Conservation (phyloP, 2,888 invertebrate genomes). For the Drosophila kuntzei region DNA sequence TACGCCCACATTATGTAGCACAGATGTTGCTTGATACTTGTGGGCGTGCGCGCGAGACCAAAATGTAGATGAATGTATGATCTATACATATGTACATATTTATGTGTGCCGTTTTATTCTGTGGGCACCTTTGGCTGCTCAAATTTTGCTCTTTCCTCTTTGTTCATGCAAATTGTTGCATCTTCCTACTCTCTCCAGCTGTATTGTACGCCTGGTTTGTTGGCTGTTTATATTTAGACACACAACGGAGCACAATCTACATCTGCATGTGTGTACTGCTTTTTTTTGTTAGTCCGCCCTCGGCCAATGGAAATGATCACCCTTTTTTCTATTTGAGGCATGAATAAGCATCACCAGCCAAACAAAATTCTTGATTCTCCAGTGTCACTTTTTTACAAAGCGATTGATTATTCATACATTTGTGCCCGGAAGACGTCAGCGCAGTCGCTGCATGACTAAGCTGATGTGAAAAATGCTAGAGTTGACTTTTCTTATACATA, state of each 20-base stretch:
- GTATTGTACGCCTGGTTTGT: constrained; percentile 10
- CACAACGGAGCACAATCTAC: constrained; percentile 13
- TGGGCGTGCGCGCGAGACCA: constrained; percentile 60
- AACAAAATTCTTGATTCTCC: constrained; percentile 7
- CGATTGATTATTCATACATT: constrained; percentile 50
- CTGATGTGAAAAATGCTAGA: constrained; percentile 13
- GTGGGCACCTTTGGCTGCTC: constrained; percentile 29
- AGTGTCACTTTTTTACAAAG: constrained; percentile 30
- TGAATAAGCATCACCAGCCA: constrained; percentile 21
- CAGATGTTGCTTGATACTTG: constrained; percentile 54
- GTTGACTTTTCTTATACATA: constrained; percentile 1
- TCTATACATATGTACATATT: constrained; percentile 8
- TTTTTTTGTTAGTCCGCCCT: constrained; percentile 7
- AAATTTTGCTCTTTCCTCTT: constrained; percentile 19
- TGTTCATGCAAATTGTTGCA: constrained; percentile 44
- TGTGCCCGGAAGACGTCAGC: constrained; percentile 42
- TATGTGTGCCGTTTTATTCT: constrained; percentile 33
- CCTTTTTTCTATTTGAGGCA: constrained; percentile 1
- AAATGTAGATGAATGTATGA: constrained; percentile 19
- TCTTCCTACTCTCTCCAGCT: constrained; percentile 3
- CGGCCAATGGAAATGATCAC: constrained; percentile 3
- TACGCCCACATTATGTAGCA: constrained; percentile 66
- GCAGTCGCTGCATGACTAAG: constrained; percentile 53
- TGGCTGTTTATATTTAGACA: constrained; percentile 37
- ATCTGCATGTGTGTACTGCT: constrained; percentile 23